These are phyloP conservation scores for Diarsia brunnea DNA, from an alignment of 2,888 invertebrate genomes.

Conservation along the genomic window DNA sequence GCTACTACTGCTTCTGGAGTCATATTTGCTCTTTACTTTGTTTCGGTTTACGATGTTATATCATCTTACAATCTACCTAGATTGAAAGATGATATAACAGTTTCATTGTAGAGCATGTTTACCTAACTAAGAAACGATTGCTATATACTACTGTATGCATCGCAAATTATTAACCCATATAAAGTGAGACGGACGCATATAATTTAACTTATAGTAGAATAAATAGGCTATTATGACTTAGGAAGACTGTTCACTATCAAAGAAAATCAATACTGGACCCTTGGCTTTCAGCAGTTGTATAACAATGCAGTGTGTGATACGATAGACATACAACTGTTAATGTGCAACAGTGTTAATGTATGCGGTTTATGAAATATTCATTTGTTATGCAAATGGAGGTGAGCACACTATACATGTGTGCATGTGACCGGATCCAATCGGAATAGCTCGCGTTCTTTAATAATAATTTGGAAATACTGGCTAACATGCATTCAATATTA, in stretches of 20 bases:
- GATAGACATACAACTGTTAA: not conserved
- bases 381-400: constrained; percentile 19
- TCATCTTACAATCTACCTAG: no score
- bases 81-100: constrained; percentile 15
- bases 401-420: constrained; percentile 14
- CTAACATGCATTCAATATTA: constrained; percentile 8
- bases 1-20: not conserved
- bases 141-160: no score
- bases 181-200: no score
- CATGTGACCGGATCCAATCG: constrained; percentile 29
- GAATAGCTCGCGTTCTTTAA: constrained; percentile 6
- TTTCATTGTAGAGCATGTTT: constrained; percentile 1
- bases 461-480: constrained; percentile 9
- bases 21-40: not conserved
- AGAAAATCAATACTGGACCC: not conserved
- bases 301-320: not conserved
- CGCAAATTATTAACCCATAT: not conserved
- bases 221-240: not conserved
- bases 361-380: constrained; percentile 17
- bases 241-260: not conserved
- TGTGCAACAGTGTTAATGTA: not conserved
- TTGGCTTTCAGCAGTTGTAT: not conserved
- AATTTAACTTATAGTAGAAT: not conserved
- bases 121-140: not conserved
- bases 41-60: not conserved